A percentile compares a stretch with the other conserved stretches of the same genome.
phyloP scores from a whole-genome alignment of 1,140 invertebrate genomes.

The Pogonognathellus flavescens region DNA sequence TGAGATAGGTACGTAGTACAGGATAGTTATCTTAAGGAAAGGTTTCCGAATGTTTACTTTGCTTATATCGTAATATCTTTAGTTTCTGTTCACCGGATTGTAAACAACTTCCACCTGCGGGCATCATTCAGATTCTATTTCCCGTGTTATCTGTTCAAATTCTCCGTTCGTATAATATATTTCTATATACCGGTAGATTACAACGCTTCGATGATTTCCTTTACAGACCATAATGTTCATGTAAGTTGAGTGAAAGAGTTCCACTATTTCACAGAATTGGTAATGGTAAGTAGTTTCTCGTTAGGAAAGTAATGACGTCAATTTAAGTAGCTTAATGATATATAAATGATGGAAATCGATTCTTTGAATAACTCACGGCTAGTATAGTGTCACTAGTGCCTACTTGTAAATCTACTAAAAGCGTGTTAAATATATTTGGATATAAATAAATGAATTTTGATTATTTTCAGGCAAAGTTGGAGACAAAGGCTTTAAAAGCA shows the following conservation, averaged over 20 bases:
- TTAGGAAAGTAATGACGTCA: slow-evolving; percentile 19
- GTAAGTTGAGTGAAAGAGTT: too few species aligned
- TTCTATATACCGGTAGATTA: neutral
- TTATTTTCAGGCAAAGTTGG: slow-evolving; percentile 89
- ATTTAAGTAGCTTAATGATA: neutral
- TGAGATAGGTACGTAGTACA: neutral
- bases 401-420: neutral
- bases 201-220: neutral
- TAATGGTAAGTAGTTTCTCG: neutral
- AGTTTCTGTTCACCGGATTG: neutral
- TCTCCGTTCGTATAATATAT: neutral
- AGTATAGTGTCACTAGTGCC: too few species aligned
- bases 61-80: neutral
- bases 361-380: too few species aligned
- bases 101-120: slow-evolving; percentile 35
- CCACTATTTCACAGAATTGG: too few species aligned
- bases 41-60: neutral
- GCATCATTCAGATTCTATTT: slow-evolving; percentile 37
- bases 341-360: neutral
- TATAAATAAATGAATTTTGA: slow-evolving; percentile 65
- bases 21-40: neutral
- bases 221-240: too few species aligned
- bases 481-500: slow-evolving; percentile 92
- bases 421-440: neutral
- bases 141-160: slow-evolving; percentile 22